Evolutionary conservation across 1,140 invertebrate genomes (phyloP), one percentile per base, ranked within the genome.

Genomic region (Zaprionus africanus): DNA sequence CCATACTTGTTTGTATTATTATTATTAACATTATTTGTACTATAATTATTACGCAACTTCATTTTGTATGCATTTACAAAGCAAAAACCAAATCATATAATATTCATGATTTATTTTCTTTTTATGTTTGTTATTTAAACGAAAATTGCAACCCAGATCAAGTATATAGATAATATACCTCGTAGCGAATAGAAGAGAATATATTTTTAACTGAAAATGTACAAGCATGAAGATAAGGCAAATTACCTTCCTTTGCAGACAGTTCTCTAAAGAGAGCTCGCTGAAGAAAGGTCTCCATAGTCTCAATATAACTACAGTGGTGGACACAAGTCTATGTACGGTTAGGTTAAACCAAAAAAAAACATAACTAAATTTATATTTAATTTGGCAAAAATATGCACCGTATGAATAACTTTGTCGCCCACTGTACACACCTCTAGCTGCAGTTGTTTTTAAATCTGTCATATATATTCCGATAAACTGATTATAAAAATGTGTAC

Each of bases 1-100:
- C 58, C 58, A 69, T 69, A 74, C 38, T 57, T 31, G 34, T 28
- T 31, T 65, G 63, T 65, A 65, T 54, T 65, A 71, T 67, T 67
- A 62, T 57, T 31, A 60, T 54, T 26, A 60, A 24, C 31, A 57
- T 34, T 63, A 57, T 46, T 54, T 15, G 36, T 70, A 46, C 17
- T 38, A 62, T 57, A n/a, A 60, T 69, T 51, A 53, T 36, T 49
- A 57, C 53, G 24, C 13, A 34, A 34, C 26, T 67, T 59, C 34
- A 43, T 34, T 73, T 58, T 57, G 22, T 53, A 70, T 57, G 41
- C 41, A 62, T 70, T 69, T 69, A 57, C n/a, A 61, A 38, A 31
- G 11, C 28, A n/a, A 15, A 53, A 38, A 4, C 43, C 19, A 17
- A 56, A 17, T 41, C 34, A 12, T 11, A 4, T 17, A 34, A 24